These are phyloP conservation scores for Albula glossodonta DNA, from an alignment of 2,113 vertebrate species.

Conservation along the genomic window DNA sequence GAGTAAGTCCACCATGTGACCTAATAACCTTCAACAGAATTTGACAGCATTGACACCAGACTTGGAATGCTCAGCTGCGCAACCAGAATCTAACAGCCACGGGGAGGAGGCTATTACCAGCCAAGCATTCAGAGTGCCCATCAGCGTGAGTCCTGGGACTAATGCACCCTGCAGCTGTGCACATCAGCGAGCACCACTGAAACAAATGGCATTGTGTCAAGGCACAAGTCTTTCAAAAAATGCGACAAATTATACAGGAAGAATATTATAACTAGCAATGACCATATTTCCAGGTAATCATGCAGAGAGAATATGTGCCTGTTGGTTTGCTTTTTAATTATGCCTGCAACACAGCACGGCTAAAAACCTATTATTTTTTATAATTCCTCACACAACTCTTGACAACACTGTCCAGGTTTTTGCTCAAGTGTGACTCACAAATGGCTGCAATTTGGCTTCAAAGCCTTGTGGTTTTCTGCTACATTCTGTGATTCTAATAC, in stretches of 20 bases:
- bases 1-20: conserved; percentile 36
- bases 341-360: neutral
- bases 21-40: conserved; percentile 44
- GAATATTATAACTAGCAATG: neutral
- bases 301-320: neutral
- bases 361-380: neutral
- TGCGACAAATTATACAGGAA: neutral
- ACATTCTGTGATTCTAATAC: neutral
- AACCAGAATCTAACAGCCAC: conserved; percentile 37
- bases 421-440: neutral
- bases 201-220: neutral
- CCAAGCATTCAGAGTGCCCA: neutral
- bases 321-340: neutral
- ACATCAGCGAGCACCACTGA: neutral
- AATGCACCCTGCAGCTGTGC: neutral
- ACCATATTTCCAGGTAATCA: neutral
- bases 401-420: neutral
- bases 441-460: neutral
- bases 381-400: neutral
- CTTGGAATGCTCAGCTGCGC: conserved; percentile 45
- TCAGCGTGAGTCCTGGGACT: neutral
- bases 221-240: too few relatives aligned
- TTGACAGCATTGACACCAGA: conserved; percentile 12
- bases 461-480: neutral
- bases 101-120: neutral